Conservation (phyloP, 2,797 vertebrate genomes). For the Oreortyx pictus region DNA sequence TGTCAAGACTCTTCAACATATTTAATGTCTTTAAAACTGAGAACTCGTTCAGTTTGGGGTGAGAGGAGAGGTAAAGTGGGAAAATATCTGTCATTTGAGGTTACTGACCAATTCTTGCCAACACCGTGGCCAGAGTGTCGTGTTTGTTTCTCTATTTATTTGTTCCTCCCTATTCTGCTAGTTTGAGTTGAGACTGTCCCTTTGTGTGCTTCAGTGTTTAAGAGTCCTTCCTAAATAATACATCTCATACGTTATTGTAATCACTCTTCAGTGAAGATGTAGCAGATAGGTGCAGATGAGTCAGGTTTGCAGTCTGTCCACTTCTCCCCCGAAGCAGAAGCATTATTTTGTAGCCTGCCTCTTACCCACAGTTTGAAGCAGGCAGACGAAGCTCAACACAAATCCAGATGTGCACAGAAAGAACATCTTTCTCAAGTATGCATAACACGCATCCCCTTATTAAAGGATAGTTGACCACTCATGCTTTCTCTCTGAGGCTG, state of each 20-base stretch:
- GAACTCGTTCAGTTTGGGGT: not conserved
- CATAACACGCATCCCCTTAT: not conserved
- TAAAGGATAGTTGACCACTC: not conserved
- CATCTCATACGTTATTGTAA: not conserved
- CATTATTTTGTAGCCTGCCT: not conserved
- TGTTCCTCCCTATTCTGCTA: not conserved
- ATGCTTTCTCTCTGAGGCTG: not conserved
- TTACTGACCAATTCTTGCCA: not conserved
- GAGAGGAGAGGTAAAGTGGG: not conserved
- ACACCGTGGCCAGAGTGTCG: not conserved
- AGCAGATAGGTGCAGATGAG: rapidly evolving
- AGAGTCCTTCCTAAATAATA: not conserved
- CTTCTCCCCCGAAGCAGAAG: not conserved
- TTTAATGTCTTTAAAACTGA: not conserved
- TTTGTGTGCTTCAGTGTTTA: not conserved
- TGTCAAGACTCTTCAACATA: not conserved
- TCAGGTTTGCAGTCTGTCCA: not conserved
- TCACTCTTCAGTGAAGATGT: not conserved
- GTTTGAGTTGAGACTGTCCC: not conserved
- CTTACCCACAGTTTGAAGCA: not conserved
- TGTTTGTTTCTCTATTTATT: not conserved
- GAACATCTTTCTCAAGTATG: not conserved
- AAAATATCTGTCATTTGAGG: not conserved
- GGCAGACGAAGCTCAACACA: not conserved
- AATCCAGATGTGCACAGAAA: conserved; percentile 19